Evolutionary conservation across 2,888 invertebrate species (phyloP).

Genomic region (Fissipunctia ypsillon): DNA sequence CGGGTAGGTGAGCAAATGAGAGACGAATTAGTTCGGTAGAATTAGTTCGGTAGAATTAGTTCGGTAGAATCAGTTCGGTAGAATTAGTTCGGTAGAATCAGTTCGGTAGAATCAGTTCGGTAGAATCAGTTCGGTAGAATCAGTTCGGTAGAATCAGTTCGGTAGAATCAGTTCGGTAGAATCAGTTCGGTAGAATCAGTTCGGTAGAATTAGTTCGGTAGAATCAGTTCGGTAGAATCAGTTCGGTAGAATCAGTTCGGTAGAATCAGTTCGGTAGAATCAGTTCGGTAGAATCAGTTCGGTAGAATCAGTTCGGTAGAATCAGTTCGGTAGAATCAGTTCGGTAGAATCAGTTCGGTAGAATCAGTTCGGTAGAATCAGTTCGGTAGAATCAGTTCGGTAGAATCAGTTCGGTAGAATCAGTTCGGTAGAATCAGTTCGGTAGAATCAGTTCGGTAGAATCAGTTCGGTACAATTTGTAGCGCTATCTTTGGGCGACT

Average conservation of each 20-base stretch:
- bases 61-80: too few species aligned
- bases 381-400: slow-evolving; percentile 54
- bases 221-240: too few species aligned
- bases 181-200: slow-evolving; percentile 57
- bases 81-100: slow-evolving; percentile 56
- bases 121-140: slow-evolving; percentile 57
- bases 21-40: slow-evolving; percentile 61
- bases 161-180: too few species aligned
- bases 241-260: slow-evolving; percentile 54
- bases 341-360: slow-evolving; percentile 59
- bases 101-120: too few species aligned
- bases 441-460: too few species aligned
- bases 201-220: slow-evolving; percentile 59
- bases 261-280: slow-evolving; percentile 57
- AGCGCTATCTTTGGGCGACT: slow-evolving; percentile 62
- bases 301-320: too few species aligned
- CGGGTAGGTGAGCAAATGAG: slow-evolving; percentile 70
- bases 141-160: slow-evolving; percentile 58
- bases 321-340: slow-evolving; percentile 57
- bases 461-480: slow-evolving; percentile 57
- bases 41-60: slow-evolving; percentile 58
- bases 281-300: slow-evolving; percentile 58
- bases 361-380: too few species aligned
- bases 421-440: slow-evolving; percentile 58
- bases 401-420: slow-evolving; percentile 57